Base-by-base conservation (phyloP, 2,113 vertebrate species). In the Melanocharis versteri region DNA sequence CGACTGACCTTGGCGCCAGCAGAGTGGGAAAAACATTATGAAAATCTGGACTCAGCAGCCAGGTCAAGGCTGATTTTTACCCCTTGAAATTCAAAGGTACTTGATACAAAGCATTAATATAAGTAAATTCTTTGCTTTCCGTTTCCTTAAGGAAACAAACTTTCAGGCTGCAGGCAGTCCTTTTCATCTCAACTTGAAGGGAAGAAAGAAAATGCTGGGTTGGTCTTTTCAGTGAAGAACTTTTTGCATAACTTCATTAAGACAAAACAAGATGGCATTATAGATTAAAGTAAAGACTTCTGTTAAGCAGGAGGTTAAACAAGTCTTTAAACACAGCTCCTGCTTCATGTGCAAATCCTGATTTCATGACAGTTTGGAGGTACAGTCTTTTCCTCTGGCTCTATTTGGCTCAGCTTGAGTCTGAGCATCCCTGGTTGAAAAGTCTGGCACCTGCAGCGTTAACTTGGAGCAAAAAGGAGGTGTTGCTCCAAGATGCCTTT, bases 141-240 rank as follows among this genome's bases (percentile, higher is more conserved):
- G 0, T 91, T 96, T 94, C 91, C 89, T 94, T 69, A 53, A 96
- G 89, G 96, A 96, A 96, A 70, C n/a, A 82, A 53, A 65, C 69
- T 96, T 87, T 80, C 87, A 95, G 68, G 50, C 91, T 89, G 56
- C 72, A 91, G 91, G 94, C 89, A 81, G 56, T 89, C 56, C 77
- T 89, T 90, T 95, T 95, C 89, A 94, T 96, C 84, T 95, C 84
- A 47, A 0, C 62, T 76, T 87, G 75, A 91, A 91, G 91, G 44
- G 35, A 93, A 87, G 83, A 94, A 82, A 65, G 65, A 94, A 91
- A 84, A 89, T 37, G 28, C 58, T 57, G 33, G n/a, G 13, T 76
- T 91, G 70, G 45, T 42, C 17, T 84, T 93, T 87, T 61, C 70
- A 91, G 61, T 33, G 45, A 90, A 75, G 44, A 87, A 44, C 33